Evolutionary conservation across 2,888 invertebrate species (phyloP), one percentile per base, ranked within the genome.

Genomic region (Danaus chrysippus): DNA sequence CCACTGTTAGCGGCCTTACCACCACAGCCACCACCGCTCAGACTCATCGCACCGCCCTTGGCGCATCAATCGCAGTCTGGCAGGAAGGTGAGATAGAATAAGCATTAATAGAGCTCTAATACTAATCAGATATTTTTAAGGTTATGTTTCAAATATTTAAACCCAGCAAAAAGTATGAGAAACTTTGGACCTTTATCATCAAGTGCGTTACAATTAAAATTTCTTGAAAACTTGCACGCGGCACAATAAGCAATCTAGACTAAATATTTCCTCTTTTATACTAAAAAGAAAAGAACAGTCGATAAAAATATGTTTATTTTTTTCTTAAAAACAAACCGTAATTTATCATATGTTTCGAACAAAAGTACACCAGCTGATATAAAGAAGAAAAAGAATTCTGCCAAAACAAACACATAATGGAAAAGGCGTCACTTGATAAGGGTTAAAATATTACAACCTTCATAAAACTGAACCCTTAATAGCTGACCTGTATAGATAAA

Each of bases 1-100:
- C 90, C 87, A 46, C 69, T 89, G 73, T 73, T 90, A 68, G 88
- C 90, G 0, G 88, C 90, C 1, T 44, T 89, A 78, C 90, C 89
- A 55, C 88, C 79, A 13, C 80, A 80, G 66, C 88, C 87, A 65
- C 89, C 76, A 59, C 88, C 83, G 41, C 66, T 89, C 66, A 72
- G 90, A 75, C 83, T 90, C n/a, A 84, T 90, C 54, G 88, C 87
- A 46, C 90, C 90, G 53, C 86, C 78, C 15, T 64, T 87, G 73
- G 83, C 72, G 54, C 87, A 87, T 73, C 86, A 84, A 68, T 69
- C 73, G 6, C 80, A 82, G 63, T 70, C 78, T 54, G 83, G 82
- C 41, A 79, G 89, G 73, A 89, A 90, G 88, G 89, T 89, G 82
- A 60, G 76, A 43, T 19, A 23, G n/a, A 13, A 3, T 42, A 9